phyloP scores from a whole-genome alignment of 2,888 invertebrate species.

The Polyploca ridens region DNA sequence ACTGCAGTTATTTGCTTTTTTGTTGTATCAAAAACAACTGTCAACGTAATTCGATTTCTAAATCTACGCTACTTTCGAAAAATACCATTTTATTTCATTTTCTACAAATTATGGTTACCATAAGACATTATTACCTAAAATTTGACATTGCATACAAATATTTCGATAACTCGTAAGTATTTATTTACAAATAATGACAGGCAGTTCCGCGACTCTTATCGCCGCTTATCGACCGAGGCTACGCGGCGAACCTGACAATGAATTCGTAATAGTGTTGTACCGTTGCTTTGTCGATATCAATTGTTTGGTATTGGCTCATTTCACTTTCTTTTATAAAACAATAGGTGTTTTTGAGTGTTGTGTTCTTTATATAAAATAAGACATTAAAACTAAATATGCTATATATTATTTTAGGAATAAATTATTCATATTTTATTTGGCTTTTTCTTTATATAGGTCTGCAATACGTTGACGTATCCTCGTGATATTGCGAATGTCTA shows the following conservation, averaged over 20 bases:
- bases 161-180: slow-evolving; percentile 65
- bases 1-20: too few species aligned
- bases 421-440: too few species aligned
- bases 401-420: too few species aligned
- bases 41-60: too few species aligned
- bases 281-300: slow-evolving; percentile 35
- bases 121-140: slow-evolving; percentile 18
- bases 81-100: too few species aligned
- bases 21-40: too few species aligned
- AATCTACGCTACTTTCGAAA: too few species aligned
- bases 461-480: too few species aligned
- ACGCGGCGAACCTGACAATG: slow-evolving; percentile 80
- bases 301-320: slow-evolving; percentile 14
- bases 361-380: background rate
- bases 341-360: background rate
- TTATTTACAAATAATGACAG: slow-evolving; percentile 50
- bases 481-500: too few species aligned
- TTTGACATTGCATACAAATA: slow-evolving; percentile 65
- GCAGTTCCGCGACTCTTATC: slow-evolving; percentile 76
- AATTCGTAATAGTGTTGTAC: slow-evolving; percentile 65
- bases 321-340: slow-evolving; percentile 6
- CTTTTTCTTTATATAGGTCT: too few species aligned
- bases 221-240: slow-evolving; percentile 68
- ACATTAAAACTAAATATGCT: too few species aligned
- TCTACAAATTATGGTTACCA: slow-evolving; percentile 15